These are phyloP conservation scores for Melinopterus prodromus DNA, from an alignment of 2,888 invertebrate species.

Conservation along the genomic window DNA sequence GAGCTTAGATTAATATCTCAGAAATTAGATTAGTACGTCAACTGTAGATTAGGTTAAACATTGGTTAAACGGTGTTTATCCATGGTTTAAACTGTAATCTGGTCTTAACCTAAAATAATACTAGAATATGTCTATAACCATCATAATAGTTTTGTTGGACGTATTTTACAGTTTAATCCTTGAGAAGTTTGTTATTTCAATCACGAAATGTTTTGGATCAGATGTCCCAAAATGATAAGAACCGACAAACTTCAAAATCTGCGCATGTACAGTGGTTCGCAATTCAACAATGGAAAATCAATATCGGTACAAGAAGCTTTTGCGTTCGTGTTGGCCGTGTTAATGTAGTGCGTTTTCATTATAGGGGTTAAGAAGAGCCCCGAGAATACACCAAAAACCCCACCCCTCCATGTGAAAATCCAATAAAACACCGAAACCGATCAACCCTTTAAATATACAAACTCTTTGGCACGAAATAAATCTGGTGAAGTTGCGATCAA, in stretches of 20 bases:
- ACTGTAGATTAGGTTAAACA: no score
- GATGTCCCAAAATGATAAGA: neutral
- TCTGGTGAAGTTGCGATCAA: neutral
- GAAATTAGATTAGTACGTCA: no score
- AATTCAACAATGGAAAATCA: constrained; percentile 31
- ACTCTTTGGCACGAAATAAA: neutral
- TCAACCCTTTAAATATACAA: neutral
- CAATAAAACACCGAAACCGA: neutral
- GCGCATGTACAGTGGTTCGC: constrained; percentile 14
- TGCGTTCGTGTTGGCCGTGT: constrained; percentile 29
- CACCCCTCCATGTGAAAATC: constrained; percentile 30
- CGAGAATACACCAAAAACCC: constrained; percentile 31
- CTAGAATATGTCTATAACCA: no score
- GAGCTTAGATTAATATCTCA: no score
- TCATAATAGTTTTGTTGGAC: no score
- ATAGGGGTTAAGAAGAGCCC: constrained; percentile 32
- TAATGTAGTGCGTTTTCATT: constrained; percentile 24
- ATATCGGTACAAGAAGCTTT: constrained; percentile 14
- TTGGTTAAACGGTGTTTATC: no score
- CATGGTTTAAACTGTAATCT: no score
- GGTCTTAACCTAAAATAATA: no score
- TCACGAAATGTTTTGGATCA: neutral
- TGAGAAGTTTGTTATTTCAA: no score
- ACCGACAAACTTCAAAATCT: neutral
- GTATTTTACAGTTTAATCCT: no score